Evolutionary conservation across 2,113 vertebrate genomes (phyloP), one percentile per base, ranked within the genome.

Genomic region (Glaucidium brasilianum): DNA sequence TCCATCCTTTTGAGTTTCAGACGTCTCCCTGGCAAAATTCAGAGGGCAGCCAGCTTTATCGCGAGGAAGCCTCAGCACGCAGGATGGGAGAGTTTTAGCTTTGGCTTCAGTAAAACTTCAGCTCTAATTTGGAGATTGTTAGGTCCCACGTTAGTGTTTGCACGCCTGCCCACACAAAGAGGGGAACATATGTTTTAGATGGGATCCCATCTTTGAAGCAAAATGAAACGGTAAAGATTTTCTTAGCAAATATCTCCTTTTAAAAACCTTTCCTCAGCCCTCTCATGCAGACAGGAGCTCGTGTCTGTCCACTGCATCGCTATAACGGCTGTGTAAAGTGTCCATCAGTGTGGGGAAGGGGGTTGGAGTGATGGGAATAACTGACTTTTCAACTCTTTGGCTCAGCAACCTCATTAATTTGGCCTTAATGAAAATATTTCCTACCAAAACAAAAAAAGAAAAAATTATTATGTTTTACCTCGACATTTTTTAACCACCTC

Each of bases 261-360:
- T 23, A 27, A 89, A 90, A 77, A 23, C 18, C 32, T 78, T 12
- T 52, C 73, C 43, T 26, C 0, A 0, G 45, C 78, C 64, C 5
- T n/a, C 81, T 83, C 55, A 8, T 16, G 52, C 50, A 69, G 87
- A 26, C 1, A 1, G 6, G 30, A 63, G 25, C 72, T 49, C 17
- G 15, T 20, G 35, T 17, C 92, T 32, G 35, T 45, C 84, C 76
- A 53, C 14, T 2, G 3, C 82, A 12, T 30, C 27, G 0, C 34
- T 47, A 9, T 45, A 41, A 14, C 9, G 2, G 6, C 1, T 26
- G 23, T 1, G 49, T 25, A 6, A 60, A 68, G 21, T 9, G 27
- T 41, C 71, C 67, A 1, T 9, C 53, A 45, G 26, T n/a, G n/a
- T n/a, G n/a, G n/a, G n/a, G n/a, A 0, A n/a, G 23, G 72, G n/a